These are phyloP conservation scores for Melieria crassipennis DNA, from an alignment of 2,888 invertebrate genomes.

Conservation along the genomic window DNA sequence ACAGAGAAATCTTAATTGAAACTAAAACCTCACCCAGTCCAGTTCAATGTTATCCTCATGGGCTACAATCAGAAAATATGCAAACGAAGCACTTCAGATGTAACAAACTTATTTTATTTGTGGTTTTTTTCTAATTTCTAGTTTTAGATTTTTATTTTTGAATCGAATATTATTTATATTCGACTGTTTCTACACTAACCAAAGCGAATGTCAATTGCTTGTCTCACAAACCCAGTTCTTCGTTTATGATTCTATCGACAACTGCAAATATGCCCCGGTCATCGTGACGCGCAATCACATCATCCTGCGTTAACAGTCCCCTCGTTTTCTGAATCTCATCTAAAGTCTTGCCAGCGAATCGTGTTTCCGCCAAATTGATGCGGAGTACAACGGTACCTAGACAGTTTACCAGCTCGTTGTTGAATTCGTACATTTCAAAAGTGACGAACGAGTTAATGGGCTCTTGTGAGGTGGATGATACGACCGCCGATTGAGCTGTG, in stretches of 20 bases:
- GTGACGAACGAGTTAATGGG: background rate
- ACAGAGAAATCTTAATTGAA: too few relatives aligned
- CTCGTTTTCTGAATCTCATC: slow-evolving; percentile 15
- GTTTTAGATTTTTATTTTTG: too few relatives aligned
- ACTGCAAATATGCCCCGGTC: slow-evolving; percentile 18
- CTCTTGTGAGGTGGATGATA: slow-evolving; percentile 26
- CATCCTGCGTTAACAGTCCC: background rate
- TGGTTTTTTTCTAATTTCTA: too few relatives aligned
- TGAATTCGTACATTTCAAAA: slow-evolving; percentile 22
- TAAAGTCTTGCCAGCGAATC: slow-evolving; percentile 22
- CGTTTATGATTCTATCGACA: slow-evolving; percentile 17
- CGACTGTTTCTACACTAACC: too few relatives aligned
- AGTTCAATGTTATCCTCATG: too few relatives aligned
- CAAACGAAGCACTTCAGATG: too few relatives aligned
- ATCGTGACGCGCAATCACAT: slow-evolving; percentile 14
- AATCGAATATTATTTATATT: too few relatives aligned
- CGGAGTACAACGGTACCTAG: slow-evolving; percentile 22
- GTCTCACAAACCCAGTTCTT: too few relatives aligned
- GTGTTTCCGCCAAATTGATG: slow-evolving; percentile 19
- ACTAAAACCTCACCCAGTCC: too few relatives aligned
- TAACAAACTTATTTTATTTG: too few relatives aligned
- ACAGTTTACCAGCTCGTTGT: slow-evolving; percentile 7
- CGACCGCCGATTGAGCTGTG: slow-evolving; percentile 20
- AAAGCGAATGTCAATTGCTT: too few relatives aligned
- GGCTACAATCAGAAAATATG: too few relatives aligned